Conservation (phyloP, 2,797 vertebrate species). For the Peromyscus eremicus region DNA sequence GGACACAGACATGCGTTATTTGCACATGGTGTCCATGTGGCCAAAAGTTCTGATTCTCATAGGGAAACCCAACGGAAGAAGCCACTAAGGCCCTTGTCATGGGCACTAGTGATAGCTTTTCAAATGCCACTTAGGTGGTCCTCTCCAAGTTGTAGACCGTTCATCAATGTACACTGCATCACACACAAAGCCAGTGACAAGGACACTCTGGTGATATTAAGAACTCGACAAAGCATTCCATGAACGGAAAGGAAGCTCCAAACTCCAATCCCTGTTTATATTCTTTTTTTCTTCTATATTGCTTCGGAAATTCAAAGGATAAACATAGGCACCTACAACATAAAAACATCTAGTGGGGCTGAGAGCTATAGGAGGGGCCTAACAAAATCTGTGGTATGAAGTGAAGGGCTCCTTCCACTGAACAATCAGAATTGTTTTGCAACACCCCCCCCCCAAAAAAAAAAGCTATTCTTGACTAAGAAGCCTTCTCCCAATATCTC, state of each 20-base stretch:
- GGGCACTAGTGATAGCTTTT: not conserved
- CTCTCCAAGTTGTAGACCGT: not conserved
- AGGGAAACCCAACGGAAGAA: slow-evolving; percentile 1
- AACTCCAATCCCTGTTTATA: not conserved
- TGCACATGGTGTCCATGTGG: not conserved
- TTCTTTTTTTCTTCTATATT: slow-evolving; percentile 23
- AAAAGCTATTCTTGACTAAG: not conserved
- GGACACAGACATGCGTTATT: not conserved
- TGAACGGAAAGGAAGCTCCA: not conserved
- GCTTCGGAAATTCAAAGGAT: slow-evolving; percentile 14
- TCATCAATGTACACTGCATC: not conserved
- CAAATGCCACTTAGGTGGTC: not conserved
- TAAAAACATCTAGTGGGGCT: not conserved
- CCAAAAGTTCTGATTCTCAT: not conserved
- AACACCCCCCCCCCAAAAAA: too few species aligned
- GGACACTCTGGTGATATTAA: not conserved
- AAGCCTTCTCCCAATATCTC: not conserved
- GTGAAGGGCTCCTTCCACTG: not conserved
- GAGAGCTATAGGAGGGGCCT: not conserved
- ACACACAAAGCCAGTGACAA: not conserved
- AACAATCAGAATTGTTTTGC: not conserved
- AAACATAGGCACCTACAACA: not conserved
- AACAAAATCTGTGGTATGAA: not conserved
- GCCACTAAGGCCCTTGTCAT: not conserved
- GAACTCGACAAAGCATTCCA: not conserved